Conservation (phyloP, 2,113 vertebrate genomes). For the Mixornis gularis region DNA sequence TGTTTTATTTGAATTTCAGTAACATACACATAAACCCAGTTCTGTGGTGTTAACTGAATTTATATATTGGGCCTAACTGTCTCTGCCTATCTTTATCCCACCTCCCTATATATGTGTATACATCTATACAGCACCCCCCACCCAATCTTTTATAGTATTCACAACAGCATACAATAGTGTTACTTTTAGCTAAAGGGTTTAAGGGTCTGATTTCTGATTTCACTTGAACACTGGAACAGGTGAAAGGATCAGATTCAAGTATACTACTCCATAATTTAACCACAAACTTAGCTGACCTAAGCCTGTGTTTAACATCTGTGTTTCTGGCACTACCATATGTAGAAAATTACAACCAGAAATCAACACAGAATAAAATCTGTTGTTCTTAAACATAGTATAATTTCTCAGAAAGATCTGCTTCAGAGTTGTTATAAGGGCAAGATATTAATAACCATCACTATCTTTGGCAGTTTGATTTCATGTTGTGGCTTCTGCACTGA, state of each 20-base stretch:
- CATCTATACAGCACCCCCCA: rapidly evolving
- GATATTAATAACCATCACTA: not conserved
- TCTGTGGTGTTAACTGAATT: not conserved
- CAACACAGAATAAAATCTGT: not conserved
- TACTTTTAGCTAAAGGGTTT: not conserved
- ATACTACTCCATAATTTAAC: not conserved
- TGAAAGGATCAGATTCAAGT: not conserved
- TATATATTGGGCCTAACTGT: not conserved
- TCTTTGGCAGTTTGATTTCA: not conserved
- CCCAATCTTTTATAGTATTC: not conserved
- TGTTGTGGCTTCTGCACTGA: not conserved
- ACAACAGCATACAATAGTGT: not conserved
- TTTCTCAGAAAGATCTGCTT: not conserved
- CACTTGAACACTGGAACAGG: not conserved
- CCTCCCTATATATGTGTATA: not conserved
- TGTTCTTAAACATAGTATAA: not conserved
- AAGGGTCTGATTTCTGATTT: not conserved
- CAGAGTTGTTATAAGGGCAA: not conserved
- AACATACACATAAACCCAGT: not conserved
- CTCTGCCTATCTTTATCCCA: not conserved
- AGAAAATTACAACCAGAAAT: not conserved
- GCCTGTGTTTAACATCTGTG: not conserved
- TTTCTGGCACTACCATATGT: not conserved
- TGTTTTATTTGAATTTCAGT: not conserved
- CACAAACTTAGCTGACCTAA: not conserved